Evolutionary conservation across 2,113 vertebrate genomes (phyloP).

Genomic region (Orthonyx spaldingii): DNA sequence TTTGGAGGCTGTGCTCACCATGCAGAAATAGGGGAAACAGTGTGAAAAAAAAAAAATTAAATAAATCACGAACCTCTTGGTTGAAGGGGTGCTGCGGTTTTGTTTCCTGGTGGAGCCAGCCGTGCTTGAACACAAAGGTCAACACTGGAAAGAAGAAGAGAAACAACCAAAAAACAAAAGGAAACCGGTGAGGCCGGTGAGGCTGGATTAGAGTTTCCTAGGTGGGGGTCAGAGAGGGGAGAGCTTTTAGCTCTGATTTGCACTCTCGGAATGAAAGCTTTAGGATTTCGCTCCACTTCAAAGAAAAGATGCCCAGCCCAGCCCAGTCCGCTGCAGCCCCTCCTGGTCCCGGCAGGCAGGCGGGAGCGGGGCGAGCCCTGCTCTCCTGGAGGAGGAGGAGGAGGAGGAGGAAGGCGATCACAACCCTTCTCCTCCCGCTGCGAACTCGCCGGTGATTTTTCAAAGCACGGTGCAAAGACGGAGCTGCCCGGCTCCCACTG

Average conservation of each 20-base stretch:
- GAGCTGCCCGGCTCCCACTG: background rate
- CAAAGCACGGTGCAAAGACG: background rate
- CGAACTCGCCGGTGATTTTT: background rate
- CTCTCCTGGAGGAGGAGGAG: background rate
- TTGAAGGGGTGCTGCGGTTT: background rate
- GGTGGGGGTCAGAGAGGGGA: constrained; percentile 33
- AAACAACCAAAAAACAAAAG: background rate
- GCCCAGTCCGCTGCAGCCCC: background rate
- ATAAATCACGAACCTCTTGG: background rate
- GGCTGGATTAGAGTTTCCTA: constrained; percentile 7
- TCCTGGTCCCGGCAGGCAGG: background rate
- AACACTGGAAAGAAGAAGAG: background rate
- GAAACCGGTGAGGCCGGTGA: background rate
- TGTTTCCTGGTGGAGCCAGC: background rate
- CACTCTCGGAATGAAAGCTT: constrained; percentile 25
- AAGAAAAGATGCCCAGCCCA: constrained; percentile 15
- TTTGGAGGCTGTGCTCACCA: background rate
- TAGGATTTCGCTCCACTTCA: constrained; percentile 33
- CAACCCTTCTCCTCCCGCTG: background rate
- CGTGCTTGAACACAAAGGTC: background rate
- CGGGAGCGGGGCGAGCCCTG: background rate
- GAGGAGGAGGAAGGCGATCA: background rate
- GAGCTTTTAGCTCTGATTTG: constrained; percentile 50
- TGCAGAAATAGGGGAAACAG: background rate
- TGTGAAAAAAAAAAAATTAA: background rate